phyloP scores from a whole-genome alignment of 2,797 vertebrate species.

The Hemitrygon akajei region DNA sequence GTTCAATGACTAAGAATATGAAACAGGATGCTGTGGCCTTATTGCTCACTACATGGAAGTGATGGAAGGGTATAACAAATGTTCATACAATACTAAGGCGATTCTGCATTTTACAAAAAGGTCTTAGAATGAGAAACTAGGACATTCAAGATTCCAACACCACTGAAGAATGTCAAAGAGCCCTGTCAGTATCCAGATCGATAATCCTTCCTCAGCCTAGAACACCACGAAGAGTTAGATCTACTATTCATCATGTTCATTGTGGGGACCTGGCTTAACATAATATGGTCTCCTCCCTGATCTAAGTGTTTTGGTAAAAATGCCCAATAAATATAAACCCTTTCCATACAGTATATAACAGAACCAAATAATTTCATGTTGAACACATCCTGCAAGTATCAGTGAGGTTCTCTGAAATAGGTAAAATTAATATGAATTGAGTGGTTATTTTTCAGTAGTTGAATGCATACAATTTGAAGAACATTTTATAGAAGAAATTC shows the following conservation, averaged over 20 bases:
- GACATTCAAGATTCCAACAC: not conserved
- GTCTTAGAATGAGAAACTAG: not conserved
- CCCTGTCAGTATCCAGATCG: not conserved
- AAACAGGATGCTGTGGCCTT: not conserved
- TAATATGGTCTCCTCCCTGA: not conserved
- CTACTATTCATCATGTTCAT: not conserved
- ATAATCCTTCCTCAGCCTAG: not conserved
- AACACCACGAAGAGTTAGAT: not conserved
- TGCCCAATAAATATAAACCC: not conserved
- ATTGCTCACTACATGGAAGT: not conserved
- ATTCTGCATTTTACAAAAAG: no score
- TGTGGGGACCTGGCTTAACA: not conserved
- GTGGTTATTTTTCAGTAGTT: not conserved
- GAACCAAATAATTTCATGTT: not conserved
- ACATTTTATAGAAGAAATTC: not conserved
- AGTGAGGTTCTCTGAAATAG: not conserved
- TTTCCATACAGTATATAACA: not conserved
- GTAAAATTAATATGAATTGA: not conserved
- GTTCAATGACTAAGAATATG: not conserved
- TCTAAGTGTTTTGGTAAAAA: not conserved
- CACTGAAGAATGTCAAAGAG: not conserved
- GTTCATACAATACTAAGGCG: not conserved
- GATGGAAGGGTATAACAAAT: not conserved
- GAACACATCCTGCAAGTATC: not conserved
- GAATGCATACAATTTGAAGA: not conserved